Evolutionary conservation across 2,797 vertebrate genomes (phyloP).

Genomic region (Aeoliscus strigatus): DNA sequence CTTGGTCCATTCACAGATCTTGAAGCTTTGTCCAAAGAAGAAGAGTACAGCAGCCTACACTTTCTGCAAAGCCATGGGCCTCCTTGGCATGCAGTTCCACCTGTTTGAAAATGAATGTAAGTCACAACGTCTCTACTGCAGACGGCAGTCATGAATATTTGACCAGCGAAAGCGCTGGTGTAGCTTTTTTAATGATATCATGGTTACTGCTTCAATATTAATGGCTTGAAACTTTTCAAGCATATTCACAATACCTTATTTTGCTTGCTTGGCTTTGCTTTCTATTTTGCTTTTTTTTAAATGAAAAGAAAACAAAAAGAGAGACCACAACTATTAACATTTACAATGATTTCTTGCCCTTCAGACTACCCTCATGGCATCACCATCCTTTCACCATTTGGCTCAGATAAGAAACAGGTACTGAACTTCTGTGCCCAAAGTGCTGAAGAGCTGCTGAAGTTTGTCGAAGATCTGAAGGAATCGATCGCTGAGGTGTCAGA

Average conservation of each 20-base stretch:
- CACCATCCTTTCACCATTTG: constrained; percentile 92
- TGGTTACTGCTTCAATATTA: too few species aligned
- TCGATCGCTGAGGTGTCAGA: constrained; percentile 96
- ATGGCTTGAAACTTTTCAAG: too few species aligned
- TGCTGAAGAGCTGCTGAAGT: constrained; percentile 94
- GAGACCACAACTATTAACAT: background rate
- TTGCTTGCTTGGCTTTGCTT: too few species aligned
- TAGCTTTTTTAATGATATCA: too few species aligned
- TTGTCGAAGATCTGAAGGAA: constrained; percentile 95
- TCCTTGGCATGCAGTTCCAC: constrained; percentile 96
- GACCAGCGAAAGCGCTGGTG: constrained; percentile 10
- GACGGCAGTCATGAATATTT: constrained; percentile 33
- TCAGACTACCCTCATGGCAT: constrained; percentile 96
- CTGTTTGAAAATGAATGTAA: constrained; percentile 98
- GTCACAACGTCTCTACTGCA: constrained; percentile 40
- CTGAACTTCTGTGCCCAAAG: constrained; percentile 95
- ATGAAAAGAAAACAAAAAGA: too few species aligned
- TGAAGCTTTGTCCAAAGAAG: constrained; percentile 98
- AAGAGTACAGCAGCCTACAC: constrained; percentile 94
- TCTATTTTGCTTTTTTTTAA: too few species aligned
- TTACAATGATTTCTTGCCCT: constrained; percentile 14
- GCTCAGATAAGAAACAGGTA: constrained; percentile 95
- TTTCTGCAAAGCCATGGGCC: constrained; percentile 93
- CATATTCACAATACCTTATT: too few species aligned
- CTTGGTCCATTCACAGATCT: constrained; percentile 85